phyloP scores from a whole-genome alignment of 2,888 invertebrate genomes.

The Leucania comma region DNA sequence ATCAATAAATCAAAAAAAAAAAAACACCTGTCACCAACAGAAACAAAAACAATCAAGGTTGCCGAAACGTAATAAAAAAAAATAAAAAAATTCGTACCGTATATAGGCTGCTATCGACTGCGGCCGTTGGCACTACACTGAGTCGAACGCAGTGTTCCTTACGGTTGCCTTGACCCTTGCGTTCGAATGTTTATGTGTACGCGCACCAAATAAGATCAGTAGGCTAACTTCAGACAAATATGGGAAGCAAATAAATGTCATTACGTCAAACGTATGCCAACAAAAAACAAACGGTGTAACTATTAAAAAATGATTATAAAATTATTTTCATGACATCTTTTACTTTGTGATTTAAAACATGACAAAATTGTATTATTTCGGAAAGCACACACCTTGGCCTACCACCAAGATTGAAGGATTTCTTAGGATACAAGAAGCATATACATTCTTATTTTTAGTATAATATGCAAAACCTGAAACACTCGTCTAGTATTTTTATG shows the following conservation, averaged over 20 bases:
- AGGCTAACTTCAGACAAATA: constrained; percentile 17
- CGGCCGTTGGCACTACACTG: constrained; percentile 63
- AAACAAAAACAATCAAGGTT: constrained; percentile 39
- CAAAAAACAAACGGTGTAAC: too few relatives aligned
- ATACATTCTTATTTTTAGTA: too few relatives aligned
- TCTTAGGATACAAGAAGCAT: too few relatives aligned
- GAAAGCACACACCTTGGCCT: too few relatives aligned
- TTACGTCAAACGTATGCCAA: background rate
- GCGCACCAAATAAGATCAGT: constrained; percentile 18
- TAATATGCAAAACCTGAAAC: too few relatives aligned
- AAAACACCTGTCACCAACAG: constrained; percentile 34
- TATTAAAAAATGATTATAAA: background rate
- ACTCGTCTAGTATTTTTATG: too few relatives aligned
- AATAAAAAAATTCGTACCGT: constrained; percentile 53
- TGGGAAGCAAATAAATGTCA: background rate
- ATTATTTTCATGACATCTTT: background rate
- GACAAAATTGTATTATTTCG: too few relatives aligned
- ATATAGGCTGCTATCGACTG: constrained; percentile 52
- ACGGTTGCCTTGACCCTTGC: constrained; percentile 61
- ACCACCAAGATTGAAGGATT: too few relatives aligned
- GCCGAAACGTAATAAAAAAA: constrained; percentile 8
- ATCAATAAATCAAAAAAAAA: constrained; percentile 32
- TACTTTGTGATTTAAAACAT: too few relatives aligned
- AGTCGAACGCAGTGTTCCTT: constrained; percentile 58
- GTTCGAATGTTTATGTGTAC: constrained; percentile 55